Conservation (phyloP, 64 coral and sea anemone species). For the Pachyseris speciosa region DNA sequence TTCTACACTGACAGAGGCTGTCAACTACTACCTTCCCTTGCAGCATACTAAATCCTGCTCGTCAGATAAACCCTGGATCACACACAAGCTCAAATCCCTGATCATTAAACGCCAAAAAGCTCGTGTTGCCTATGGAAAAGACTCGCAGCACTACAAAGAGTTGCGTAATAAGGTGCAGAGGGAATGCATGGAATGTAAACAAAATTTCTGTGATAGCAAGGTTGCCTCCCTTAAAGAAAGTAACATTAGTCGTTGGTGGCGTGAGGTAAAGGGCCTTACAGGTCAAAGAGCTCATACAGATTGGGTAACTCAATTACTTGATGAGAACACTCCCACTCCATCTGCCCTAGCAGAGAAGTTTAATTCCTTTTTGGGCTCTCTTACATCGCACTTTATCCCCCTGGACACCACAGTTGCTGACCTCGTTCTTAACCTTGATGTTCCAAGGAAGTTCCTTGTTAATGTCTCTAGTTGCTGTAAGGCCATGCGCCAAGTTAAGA, state of each 20-base stretch:
- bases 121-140: slow-evolving; percentile 18
- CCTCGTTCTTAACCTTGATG: not conserved
- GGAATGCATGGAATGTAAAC: slow-evolving; percentile 38
- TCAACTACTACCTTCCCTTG: slow-evolving; percentile 11
- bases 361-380: not conserved
- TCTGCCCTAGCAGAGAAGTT: slow-evolving; percentile 22
- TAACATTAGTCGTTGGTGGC: slow-evolving; percentile 48
- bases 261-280: slow-evolving; percentile 51
- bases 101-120: slow-evolving; percentile 30
- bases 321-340: slow-evolving; percentile 35
- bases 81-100: slow-evolving; percentile 42
- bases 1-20: slow-evolving; percentile 31
- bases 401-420: not conserved
- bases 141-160: slow-evolving; percentile 26
- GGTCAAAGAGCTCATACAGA: slow-evolving; percentile 28
- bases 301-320: slow-evolving; percentile 45
- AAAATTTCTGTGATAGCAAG: slow-evolving; percentile 47
- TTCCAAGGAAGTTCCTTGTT: slow-evolving; percentile 5
- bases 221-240: slow-evolving; percentile 46
- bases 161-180: slow-evolving; percentile 27
- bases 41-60: slow-evolving; percentile 24
- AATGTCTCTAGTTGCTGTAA: not conserved
- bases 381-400: not conserved
- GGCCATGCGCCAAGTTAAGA: slow-evolving; percentile 23
- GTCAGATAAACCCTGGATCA: slow-evolving; percentile 45